Base-by-base conservation (phyloP, 2,888 invertebrate genomes). In the Atethmia centrago region DNA sequence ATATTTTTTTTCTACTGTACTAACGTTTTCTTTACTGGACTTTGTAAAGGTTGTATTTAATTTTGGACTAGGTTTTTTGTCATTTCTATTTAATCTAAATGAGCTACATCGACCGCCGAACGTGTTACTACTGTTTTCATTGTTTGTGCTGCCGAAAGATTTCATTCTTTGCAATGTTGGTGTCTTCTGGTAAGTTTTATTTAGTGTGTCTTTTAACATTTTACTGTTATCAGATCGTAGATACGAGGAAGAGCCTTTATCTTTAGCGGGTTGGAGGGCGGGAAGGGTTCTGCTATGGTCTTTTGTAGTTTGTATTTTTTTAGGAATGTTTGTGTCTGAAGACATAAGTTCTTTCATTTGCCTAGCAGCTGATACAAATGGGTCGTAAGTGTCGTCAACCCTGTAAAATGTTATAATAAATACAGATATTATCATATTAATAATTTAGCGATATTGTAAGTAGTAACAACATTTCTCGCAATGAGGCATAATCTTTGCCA, bases 311-410 rank as follows among this genome's bases (percentile, higher is more conserved):
- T 94, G 93, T 82, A 92, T 80, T 90, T 94, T 95, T 93, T 95
- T 95, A 85, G 96, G 93, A 86, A 96, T 93, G 90, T 94, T 95
- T 71, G 97, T 97, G 85, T 97, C 97, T 77, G 97, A 97, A 67
- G 97, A 97, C 94, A 98, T 97, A 51, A 98, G 97, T 90, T 98
- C 98, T 94, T 98, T 97, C 95, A 98, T 97, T 95, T 98, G 98
- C 83, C 97, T 97, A 94, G 98, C 98, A 64, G 98, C 98, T 84
- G 97, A 97, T 85, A 97, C 94, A 93, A 98, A 98, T 67, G 98
- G 98, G 93, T 98, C 98, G 94, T 98, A 98, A 88, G 94, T 96
- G 88, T 97, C 97, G 85, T 96, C 96, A 84, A 94, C 88, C 90
- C 96, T 96, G 95, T 88, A 95, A 95, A 86, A 83, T 83, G 55